Base-by-base conservation (phyloP, 1,140 invertebrate genomes). In the Drosophila baimaii region DNA sequence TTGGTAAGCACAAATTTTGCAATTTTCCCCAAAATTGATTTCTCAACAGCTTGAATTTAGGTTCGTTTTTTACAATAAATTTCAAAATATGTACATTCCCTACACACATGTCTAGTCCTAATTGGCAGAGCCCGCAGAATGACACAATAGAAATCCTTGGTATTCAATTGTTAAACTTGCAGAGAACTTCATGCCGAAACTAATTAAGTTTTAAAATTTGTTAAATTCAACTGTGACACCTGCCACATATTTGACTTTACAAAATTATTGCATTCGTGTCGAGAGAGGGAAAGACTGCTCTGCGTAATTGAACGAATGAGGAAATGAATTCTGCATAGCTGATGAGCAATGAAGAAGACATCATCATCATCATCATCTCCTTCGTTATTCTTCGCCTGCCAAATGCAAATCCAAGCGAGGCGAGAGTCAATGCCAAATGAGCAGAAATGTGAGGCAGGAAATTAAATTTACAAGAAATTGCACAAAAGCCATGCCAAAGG, bases 381-480 rank as follows among this genome's bases (percentile, higher is more conserved):
- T 17, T 21, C 27, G n/a, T 68, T 33, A 71, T 71, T 23, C 25
- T 41, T 43, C 17, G 46, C 10, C 51, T 71, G 51, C 68, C 66
- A 71, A 71, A 71, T 71, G 69, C 69, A 71, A 71, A 71, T 69
- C 46, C 63, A 8, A 37, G 29, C 31, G 35, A 70, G 35, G 35
- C 55, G 41, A 79, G 74, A 78, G 58, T 59, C 63, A 79, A 83
- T 70, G 68, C 64, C 71, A 71, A 47, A 57, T 61, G 75, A 75
- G 76, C 55, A 77, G 74, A 80, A 80, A 65, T 72, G 70, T 49
- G 63, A 73, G 75, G 68, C 81, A 86, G 83, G 83, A 86, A 86
- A 88, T 86, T 86, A 83, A 86, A 86, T 86, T 86, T 83, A 89
- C 63, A 69, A 77, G 79, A 82, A 88, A 79, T 83, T 70, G 70